phyloP scores from a whole-genome alignment of 2,113 vertebrate genomes.

The Erinaceus europaeus region DNA sequence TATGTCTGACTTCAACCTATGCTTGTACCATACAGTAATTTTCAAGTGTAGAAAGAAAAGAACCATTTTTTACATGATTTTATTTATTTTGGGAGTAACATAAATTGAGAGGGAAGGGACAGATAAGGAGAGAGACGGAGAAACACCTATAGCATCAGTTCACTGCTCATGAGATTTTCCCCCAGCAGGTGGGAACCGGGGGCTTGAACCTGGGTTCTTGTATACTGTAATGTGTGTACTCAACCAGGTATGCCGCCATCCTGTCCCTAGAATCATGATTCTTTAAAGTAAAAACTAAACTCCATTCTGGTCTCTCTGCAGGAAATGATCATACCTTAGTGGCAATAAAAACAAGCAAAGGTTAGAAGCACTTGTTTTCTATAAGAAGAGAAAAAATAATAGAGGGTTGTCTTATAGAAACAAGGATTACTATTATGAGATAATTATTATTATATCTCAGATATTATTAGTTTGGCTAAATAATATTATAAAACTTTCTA shows the following conservation, averaged over 20 bases:
- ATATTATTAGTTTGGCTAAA: not conserved
- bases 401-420: not conserved
- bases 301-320: not conserved
- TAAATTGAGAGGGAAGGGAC: too few species aligned
- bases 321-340: not conserved
- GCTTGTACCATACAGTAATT: not conserved
- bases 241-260: too few species aligned
- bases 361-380: not conserved
- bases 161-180: too few species aligned
- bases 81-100: too few species aligned
- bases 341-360: conserved; percentile 18
- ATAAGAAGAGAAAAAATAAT: not conserved
- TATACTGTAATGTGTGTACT: too few species aligned
- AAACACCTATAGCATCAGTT: too few species aligned
- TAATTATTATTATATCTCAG: conserved; percentile 2
- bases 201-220: too few species aligned
- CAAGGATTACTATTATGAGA: not conserved
- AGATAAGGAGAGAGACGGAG: too few species aligned
- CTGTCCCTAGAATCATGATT: too few species aligned
- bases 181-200: too few species aligned
- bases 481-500: not conserved
- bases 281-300: not conserved
- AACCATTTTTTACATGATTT: too few species aligned
- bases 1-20: not conserved
- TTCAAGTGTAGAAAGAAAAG: conserved; percentile 11